Evolutionary conservation across 2,888 invertebrate species (phyloP).

Genomic region (Chaetoderma sp.): DNA sequence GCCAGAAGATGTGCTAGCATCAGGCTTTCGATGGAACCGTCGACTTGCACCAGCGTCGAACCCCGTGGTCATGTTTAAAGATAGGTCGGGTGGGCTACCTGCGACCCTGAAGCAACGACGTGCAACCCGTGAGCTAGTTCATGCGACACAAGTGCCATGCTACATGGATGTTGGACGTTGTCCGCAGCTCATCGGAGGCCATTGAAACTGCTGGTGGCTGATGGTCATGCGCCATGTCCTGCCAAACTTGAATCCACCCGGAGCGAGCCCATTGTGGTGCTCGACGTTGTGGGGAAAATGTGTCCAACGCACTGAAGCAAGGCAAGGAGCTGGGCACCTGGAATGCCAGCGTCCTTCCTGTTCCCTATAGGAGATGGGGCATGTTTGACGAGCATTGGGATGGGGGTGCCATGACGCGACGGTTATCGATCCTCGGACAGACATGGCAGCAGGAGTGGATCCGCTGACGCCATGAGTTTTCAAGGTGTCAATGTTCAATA

Average conservation of each 20-base stretch:
- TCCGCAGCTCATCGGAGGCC: too few relatives aligned
- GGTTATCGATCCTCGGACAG: slow-evolving; percentile 64
- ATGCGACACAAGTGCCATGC: too few relatives aligned
- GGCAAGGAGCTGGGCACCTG: slow-evolving; percentile 28
- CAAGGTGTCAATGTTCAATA: slow-evolving; percentile 75
- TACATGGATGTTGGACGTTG: slow-evolving; percentile 26
- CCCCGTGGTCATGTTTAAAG: slow-evolving; percentile 85
- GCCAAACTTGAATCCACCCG: slow-evolving; percentile 35
- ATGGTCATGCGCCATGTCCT: slow-evolving; percentile 8
- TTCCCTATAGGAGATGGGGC: too few relatives aligned
- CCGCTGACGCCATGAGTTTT: slow-evolving; percentile 75
- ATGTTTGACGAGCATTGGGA: too few relatives aligned
- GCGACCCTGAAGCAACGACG: slow-evolving; percentile 12
- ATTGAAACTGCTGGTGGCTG: slow-evolving; percentile 14
- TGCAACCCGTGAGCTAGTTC: slow-evolving; percentile 13
- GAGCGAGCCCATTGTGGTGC: slow-evolving; percentile 47
- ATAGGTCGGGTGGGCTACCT: slow-evolving; percentile 74
- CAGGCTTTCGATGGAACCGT: slow-evolving; percentile 74
- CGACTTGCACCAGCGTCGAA: slow-evolving; percentile 80
- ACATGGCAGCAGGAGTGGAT: slow-evolving; percentile 64
- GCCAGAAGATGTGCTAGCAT: too few relatives aligned
- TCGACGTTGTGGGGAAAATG: slow-evolving; percentile 31
- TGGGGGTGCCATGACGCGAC: too few relatives aligned
- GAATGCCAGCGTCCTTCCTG: too few relatives aligned
- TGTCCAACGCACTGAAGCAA: slow-evolving; percentile 2